Percentiles rank a stretch among this genome's conserved stretches.
Evolutionary conservation across 2,888 invertebrate species (phyloP).

Genomic region (Dryocosmus kuriphilus): DNA sequence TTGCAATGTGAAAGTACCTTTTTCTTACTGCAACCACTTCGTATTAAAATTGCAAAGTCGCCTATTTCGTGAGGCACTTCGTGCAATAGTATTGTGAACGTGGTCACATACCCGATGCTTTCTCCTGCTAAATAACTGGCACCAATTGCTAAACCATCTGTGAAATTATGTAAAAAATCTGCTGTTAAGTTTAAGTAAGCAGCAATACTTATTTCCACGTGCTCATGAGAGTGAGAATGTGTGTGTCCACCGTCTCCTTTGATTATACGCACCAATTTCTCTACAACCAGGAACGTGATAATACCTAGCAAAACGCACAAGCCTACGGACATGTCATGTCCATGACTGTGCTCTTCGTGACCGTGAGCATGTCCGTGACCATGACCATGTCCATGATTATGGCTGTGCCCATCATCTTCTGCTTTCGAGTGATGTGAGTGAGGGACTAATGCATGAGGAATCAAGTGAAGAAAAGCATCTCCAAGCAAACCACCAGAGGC

Average conservation of each 20-base stretch:
- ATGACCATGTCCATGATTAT: slow-evolving; percentile 81
- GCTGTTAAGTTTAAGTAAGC: slow-evolving; percentile 98
- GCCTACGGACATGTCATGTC: slow-evolving; percentile 93
- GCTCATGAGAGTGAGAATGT: slow-evolving; percentile 61
- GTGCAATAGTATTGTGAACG: slow-evolving; percentile 96
- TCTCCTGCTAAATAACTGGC: slow-evolving; percentile 97
- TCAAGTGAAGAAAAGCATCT: slow-evolving; percentile 98
- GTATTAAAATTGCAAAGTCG: slow-evolving; percentile 98
- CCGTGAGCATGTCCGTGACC: slow-evolving; percentile 75
- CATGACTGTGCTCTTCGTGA: slow-evolving; percentile 77
- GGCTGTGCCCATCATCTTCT: slow-evolving; percentile 74
- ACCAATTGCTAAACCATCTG: slow-evolving; percentile 99
- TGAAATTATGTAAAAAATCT: slow-evolving; percentile 99
- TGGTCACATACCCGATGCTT: slow-evolving; percentile 92
- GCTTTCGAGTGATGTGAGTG: slow-evolving; percentile 78
- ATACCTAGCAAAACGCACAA: slow-evolving; percentile 97
- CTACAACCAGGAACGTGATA: slow-evolving; percentile 93
- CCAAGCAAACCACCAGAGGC: slow-evolving; percentile 97
- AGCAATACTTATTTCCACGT: slow-evolving; percentile 86
- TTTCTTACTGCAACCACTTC: slow-evolving; percentile 95
- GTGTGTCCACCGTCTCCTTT: slow-evolving; percentile 90
- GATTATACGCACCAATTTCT: slow-evolving; percentile 93
- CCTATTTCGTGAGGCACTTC: slow-evolving; percentile 99
- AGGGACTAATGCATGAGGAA: slow-evolving; percentile 93
- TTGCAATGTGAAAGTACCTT: slow-evolving; percentile 80